Conservation (phyloP, 2,113 vertebrate genomes). For the Eulacestoma nigropectus region DNA sequence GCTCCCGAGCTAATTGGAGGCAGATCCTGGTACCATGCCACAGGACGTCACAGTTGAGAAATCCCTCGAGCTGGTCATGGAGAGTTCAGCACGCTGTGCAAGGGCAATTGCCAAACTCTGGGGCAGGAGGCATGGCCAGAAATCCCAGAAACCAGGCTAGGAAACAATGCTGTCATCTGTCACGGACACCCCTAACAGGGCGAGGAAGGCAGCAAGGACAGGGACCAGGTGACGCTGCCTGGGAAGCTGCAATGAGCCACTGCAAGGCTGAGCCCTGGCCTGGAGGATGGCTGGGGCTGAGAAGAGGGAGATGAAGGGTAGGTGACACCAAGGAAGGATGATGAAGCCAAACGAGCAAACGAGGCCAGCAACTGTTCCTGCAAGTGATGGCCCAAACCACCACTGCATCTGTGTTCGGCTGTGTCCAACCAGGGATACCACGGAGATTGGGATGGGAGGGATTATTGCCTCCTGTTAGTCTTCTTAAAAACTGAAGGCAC, state of each 20-base stretch:
- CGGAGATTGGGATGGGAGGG: rapidly evolving
- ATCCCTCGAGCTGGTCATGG: background rate
- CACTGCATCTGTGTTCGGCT: too few relatives aligned
- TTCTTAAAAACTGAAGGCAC: background rate
- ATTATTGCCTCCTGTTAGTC: background rate
- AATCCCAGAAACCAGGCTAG: background rate
- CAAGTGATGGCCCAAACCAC: background rate
- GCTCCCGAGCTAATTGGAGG: background rate
- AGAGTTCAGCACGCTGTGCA: background rate
- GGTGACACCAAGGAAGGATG: background rate
- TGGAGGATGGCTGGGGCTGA: background rate
- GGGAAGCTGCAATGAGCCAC: rapidly evolving
- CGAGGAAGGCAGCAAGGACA: background rate
- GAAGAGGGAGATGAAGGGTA: rapidly evolving
- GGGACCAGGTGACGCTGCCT: rapidly evolving
- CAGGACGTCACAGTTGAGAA: background rate
- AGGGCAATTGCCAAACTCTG: background rate
- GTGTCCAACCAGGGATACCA: background rate
- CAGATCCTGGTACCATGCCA: background rate
- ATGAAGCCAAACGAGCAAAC: background rate
- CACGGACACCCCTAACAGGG: rapidly evolving
- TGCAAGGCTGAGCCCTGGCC: rapidly evolving
- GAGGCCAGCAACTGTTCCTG: background rate
- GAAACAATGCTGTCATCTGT: background rate
- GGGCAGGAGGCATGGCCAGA: background rate